Conservation (phyloP, 2,888 invertebrate genomes). For the Coenonympha arcania region DNA sequence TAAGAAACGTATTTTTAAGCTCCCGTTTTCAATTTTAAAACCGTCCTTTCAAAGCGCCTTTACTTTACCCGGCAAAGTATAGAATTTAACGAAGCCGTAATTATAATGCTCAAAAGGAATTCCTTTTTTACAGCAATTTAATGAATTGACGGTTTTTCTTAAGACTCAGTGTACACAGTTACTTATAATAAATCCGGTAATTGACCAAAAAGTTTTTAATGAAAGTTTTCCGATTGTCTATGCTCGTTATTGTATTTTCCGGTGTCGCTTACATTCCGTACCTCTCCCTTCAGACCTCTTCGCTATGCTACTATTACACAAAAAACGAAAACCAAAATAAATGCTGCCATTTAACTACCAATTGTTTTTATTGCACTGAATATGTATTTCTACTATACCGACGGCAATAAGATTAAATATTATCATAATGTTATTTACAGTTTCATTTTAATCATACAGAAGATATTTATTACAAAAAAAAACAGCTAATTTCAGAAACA, state of each 20-base stretch:
- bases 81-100: conserved; percentile 64
- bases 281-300: not conserved
- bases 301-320: not conserved
- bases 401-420: too few species aligned
- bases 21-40: conserved; percentile 52
- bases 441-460: too few species aligned
- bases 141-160: conserved; percentile 53
- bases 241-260: conserved; percentile 20
- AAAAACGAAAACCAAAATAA: not conserved
- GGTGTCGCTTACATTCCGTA: not conserved
- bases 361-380: too few species aligned
- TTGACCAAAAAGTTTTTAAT: conserved; percentile 28
- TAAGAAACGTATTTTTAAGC: conserved; percentile 44
- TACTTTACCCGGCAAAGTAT: conserved; percentile 53
- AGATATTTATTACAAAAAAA: too few species aligned
- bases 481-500: too few species aligned
- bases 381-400: too few species aligned
- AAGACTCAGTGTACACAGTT: conserved; percentile 41
- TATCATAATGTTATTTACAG: too few species aligned
- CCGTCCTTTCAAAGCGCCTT: conserved; percentile 51
- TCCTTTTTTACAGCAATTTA: conserved; percentile 42
- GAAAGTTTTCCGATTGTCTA: conserved; percentile 32
- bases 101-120: conserved; percentile 59
- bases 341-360: too few species aligned
- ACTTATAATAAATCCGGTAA: conserved; percentile 28